Evolutionary conservation across 2,797 vertebrate genomes (phyloP).

Genomic region (Decapterus maruadsi): DNA sequence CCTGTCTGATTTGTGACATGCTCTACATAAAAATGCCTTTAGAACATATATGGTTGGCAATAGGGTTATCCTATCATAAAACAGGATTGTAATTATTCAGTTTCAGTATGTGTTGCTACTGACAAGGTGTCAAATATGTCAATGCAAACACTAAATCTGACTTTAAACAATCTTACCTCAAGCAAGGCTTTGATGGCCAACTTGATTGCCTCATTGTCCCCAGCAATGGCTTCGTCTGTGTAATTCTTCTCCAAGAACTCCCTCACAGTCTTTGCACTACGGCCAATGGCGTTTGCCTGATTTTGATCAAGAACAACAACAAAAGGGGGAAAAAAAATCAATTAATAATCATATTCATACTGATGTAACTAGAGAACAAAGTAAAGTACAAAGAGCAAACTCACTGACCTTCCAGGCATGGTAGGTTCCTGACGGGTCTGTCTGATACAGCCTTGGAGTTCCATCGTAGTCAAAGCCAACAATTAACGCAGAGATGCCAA

Average conservation of each 20-base stretch:
- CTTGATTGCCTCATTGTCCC: conserved; percentile 87
- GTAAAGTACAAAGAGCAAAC: not conserved
- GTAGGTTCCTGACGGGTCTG: conserved; percentile 90
- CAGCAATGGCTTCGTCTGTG: conserved; percentile 86
- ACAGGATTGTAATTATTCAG: not conserved
- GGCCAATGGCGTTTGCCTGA: conserved; percentile 89
- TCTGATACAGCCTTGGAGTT: conserved; percentile 89
- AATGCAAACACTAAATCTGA: not conserved
- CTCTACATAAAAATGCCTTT: not conserved
- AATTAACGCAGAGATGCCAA: conserved; percentile 89
- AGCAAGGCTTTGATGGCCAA: conserved; percentile 89
- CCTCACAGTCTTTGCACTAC: conserved; percentile 88
- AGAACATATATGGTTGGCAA: not conserved
- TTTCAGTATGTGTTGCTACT: not conserved
- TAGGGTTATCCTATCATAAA: not conserved
- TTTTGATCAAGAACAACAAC: not conserved
- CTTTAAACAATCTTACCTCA: conserved; percentile 86
- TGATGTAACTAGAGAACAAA: not conserved
- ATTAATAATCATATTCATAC: not conserved
- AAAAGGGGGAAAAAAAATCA: not conserved
- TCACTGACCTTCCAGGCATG: conserved; percentile 89
- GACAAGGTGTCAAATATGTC: not conserved
- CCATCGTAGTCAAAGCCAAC: conserved; percentile 90
- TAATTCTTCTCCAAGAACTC: conserved; percentile 92
- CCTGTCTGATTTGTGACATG: not conserved